Evolutionary conservation across 2,888 invertebrate species (phyloP).

Genomic region (Gasteruption jaculator): DNA sequence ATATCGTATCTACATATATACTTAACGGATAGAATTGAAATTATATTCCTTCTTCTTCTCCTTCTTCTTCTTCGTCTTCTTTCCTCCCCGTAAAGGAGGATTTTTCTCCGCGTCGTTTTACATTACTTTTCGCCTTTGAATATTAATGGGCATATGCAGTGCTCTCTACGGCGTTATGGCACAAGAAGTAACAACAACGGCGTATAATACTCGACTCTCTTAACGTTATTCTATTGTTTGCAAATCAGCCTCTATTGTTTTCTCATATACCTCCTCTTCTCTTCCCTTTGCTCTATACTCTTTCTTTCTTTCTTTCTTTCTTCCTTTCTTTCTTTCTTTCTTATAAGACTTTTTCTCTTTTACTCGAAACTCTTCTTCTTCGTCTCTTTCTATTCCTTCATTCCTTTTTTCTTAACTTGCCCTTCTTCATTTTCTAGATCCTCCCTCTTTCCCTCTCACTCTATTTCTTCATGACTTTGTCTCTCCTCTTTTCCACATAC

Average conservation of each 20-base stretch:
- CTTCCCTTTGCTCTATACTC: slow-evolving; percentile 23
- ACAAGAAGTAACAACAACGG: slow-evolving; percentile 51
- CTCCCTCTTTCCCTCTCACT: background rate
- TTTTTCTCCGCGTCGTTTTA: slow-evolving; percentile 51
- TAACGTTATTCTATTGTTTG: slow-evolving; percentile 53
- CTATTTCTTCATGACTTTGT: background rate
- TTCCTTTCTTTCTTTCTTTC: background rate
- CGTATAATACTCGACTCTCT: slow-evolving; percentile 51
- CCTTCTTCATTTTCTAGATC: background rate
- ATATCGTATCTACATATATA: too few relatives aligned
- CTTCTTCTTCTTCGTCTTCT: slow-evolving; percentile 20
- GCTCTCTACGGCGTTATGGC: slow-evolving; percentile 50
- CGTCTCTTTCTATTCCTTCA: slow-evolving; percentile 27
- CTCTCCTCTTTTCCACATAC: too few relatives aligned
- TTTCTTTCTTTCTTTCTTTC: slow-evolving; percentile 21
- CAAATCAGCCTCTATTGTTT: slow-evolving; percentile 53
- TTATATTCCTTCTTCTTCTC: slow-evolving; percentile 16
- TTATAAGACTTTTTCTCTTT: too few relatives aligned
- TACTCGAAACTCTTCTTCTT: too few relatives aligned
- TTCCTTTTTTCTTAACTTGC: slow-evolving; percentile 21
- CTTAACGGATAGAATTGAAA: too few relatives aligned
- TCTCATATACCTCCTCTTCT: slow-evolving; percentile 48
- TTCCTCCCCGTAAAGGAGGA: slow-evolving; percentile 13
- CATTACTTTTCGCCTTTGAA: slow-evolving; percentile 53
- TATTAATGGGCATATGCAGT: slow-evolving; percentile 53